These are phyloP conservation scores for Tokudaia muenninki DNA, from an alignment of 2,797 vertebrate genomes.

Conservation along the genomic window DNA sequence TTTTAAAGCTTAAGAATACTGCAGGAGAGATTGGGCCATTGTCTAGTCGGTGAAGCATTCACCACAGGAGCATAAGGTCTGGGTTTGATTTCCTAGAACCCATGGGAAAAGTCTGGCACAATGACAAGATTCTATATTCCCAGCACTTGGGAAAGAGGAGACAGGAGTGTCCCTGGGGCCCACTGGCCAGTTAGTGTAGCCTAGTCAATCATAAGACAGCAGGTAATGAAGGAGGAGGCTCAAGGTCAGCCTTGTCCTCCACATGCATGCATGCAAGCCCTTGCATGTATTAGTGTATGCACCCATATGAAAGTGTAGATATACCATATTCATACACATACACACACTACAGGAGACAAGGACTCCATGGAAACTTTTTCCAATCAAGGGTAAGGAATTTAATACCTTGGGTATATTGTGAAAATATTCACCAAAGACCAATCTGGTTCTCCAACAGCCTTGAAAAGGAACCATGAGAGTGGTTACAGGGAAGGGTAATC, in stretches of 20 bases:
- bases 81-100: not conserved
- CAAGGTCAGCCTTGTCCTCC: not conserved
- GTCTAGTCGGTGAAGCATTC: not conserved
- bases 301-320: no score
- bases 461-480: not conserved
- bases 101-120: not conserved
- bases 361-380: not conserved
- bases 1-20: conserved; percentile 30
- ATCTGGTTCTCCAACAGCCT: not conserved
- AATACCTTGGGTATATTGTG: not conserved
- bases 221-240: not conserved
- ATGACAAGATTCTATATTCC: not conserved
- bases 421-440: not conserved
- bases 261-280: not conserved
- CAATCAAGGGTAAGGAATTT: not conserved
- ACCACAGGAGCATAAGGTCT: no score
- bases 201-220: not conserved
- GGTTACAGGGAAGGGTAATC: not conserved
- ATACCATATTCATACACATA: not conserved
- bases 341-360: not conserved
- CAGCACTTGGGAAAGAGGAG: not conserved
- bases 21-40: not conserved
- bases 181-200: not conserved
- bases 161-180: not conserved
- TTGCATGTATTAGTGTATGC: not conserved